A percentile compares a stretch with the other conserved stretches of the same genome.
Evolutionary conservation across 2,888 invertebrate species (phyloP).

Genomic region (Lamellibrachia columna): DNA sequence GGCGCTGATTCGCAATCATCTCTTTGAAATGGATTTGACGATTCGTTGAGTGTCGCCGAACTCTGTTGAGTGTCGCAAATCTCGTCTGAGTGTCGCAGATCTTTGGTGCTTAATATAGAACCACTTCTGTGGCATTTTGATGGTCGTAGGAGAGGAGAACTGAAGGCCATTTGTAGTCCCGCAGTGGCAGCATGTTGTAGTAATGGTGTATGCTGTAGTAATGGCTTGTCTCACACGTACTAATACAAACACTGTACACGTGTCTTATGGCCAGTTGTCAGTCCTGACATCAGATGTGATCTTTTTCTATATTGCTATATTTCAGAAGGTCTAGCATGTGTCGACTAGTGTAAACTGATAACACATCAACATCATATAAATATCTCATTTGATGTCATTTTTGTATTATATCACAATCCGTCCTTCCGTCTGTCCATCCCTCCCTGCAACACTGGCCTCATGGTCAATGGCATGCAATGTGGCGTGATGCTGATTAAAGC

Average conservation of each 20-base stretch:
- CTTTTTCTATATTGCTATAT: not conserved
- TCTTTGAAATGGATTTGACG: conserved; percentile 12
- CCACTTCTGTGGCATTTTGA: not conserved
- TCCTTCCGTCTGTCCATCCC: no score
- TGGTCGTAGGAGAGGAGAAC: not conserved
- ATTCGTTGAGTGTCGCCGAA: conserved; percentile 3
- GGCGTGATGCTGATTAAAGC: not conserved
- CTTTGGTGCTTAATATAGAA: not conserved
- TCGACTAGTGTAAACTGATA: not conserved
- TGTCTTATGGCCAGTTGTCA: not conserved
- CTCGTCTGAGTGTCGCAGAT: not conserved
- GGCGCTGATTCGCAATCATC: not conserved
- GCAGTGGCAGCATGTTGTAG: not conserved
- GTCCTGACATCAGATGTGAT: not conserved
- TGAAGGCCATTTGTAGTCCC: not conserved
- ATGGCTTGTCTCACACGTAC: not conserved
- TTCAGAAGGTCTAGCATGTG: not conserved
- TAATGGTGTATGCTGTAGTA: not conserved
- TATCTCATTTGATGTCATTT: not conserved
- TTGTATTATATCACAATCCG: not conserved
- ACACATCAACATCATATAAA: not conserved
- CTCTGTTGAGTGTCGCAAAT: not conserved
- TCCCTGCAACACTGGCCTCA: not conserved
- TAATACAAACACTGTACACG: not conserved
- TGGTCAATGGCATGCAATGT: not conserved